phyloP scores from a whole-genome alignment of 2,113 vertebrate genomes.

The Nothoprocta perdicaria region DNA sequence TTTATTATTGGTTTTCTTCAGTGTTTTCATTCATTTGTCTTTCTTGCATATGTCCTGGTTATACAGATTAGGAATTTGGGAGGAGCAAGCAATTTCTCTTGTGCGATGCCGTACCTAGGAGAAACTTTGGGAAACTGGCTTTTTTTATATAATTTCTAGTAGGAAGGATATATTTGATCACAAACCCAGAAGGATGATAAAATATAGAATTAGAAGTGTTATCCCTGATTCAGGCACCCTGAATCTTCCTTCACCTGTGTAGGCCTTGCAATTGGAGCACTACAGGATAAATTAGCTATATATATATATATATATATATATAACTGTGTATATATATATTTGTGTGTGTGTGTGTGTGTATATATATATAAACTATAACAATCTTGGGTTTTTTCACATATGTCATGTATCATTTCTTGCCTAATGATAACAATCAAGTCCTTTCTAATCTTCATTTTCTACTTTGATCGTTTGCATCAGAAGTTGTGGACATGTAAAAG shows the following conservation, averaged over 20 bases:
- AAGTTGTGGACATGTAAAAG: not conserved
- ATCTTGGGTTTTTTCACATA: not conserved
- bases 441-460: not conserved
- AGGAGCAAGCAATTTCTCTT: not conserved
- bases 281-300: not conserved
- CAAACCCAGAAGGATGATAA: not conserved
- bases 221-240: not conserved
- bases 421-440: not conserved
- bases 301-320: not conserved
- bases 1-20: not conserved
- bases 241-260: not conserved
- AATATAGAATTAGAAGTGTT: accelerated
- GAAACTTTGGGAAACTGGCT: not conserved
- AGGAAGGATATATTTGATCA: not conserved
- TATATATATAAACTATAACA: not conserved
- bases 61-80: not conserved
- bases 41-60: not conserved
- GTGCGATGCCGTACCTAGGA: not conserved
- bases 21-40: not conserved
- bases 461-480: not conserved
- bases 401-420: not conserved
- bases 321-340: too few species aligned
- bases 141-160: not conserved
- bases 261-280: not conserved
- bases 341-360: too few species aligned